A percentile compares a stretch with the other conserved stretches of the same genome.
phyloP scores from a whole-genome alignment of 1,140 invertebrate species.

The Apis florea region DNA sequence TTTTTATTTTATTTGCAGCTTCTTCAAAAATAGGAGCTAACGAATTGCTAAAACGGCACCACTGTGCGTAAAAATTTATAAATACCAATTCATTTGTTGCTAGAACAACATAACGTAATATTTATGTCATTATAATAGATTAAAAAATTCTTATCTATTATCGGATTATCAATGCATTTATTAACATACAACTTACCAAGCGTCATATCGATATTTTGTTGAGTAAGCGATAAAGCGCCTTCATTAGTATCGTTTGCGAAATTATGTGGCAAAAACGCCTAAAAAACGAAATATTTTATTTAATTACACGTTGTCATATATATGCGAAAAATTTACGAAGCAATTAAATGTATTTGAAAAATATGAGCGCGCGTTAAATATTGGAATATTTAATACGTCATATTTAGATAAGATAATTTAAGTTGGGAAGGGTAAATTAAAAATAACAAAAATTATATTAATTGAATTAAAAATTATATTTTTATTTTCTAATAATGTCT shows the following conservation, averaged over 20 bases:
- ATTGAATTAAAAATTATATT: not conserved
- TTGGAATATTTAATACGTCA: not conserved
- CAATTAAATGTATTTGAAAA: not conserved
- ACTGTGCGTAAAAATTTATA: conserved; percentile 99
- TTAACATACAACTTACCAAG: conserved; percentile 83
- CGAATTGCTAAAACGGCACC: conserved; percentile 97
- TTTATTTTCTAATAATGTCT: conserved; percentile 1
- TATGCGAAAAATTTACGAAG: not conserved
- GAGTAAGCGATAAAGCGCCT: conserved; percentile 88
- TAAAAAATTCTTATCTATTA: not conserved
- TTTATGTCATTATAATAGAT: not conserved
- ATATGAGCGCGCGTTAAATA: too few species aligned
- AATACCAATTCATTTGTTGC: conserved; percentile 97
- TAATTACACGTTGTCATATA: too few species aligned
- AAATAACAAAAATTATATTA: not conserved
- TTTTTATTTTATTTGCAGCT: conserved; percentile 91
- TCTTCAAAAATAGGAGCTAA: conserved; percentile 98
- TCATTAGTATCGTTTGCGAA: conserved; percentile 86
- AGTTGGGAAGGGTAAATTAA: too few species aligned
- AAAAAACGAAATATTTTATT: conserved; percentile 71
- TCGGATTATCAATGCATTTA: too few species aligned
- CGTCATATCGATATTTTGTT: conserved; percentile 90
- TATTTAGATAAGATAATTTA: not conserved
- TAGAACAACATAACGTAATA: conserved; percentile 71
- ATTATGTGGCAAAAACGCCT: conserved; percentile 85